A percentile compares a stretch with the other conserved stretches of the same genome.
Evolutionary conservation across 2,113 vertebrate species (phyloP).

Genomic region (Periophthalmodon schlosseri): DNA sequence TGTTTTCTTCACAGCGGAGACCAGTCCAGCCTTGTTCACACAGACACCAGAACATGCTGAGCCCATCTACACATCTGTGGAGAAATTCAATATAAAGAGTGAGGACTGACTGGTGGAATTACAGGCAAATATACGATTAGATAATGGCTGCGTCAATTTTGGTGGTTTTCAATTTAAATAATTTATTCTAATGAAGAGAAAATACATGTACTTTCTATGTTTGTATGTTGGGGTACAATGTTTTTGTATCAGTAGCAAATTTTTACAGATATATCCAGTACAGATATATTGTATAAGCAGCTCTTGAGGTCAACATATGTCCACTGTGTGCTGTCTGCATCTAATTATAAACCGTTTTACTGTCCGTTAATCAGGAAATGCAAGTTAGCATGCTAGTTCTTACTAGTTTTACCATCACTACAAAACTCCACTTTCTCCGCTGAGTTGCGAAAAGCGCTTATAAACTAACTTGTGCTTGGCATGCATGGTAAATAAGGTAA

Average conservation of each 20-base stretch:
- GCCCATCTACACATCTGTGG: slow-evolving; percentile 80
- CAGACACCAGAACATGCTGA: slow-evolving; percentile 71
- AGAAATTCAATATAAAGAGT: slow-evolving; percentile 25
- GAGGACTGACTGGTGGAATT: background rate
- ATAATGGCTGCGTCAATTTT: background rate
- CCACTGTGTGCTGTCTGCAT: no score
- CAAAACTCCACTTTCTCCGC: no score
- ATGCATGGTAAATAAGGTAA: no score
- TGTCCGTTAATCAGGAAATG: no score
- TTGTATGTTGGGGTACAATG: background rate
- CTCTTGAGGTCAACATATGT: no score
- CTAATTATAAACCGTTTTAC: no score
- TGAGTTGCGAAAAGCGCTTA: no score
- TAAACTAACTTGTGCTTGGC: no score
- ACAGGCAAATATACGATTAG: background rate
- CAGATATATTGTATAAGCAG: no score
- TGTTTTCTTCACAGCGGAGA: slow-evolving; percentile 79
- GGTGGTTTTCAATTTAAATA: background rate
- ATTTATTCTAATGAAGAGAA: background rate
- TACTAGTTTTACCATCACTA: no score
- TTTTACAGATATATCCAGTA: background rate
- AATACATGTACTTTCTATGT: no score
- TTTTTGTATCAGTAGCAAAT: background rate
- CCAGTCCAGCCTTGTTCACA: slow-evolving; percentile 81
- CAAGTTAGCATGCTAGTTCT: no score